These are phyloP conservation scores for Candidula unifasciata DNA, from an alignment of 2,888 invertebrate species.

Conservation along the genomic window DNA sequence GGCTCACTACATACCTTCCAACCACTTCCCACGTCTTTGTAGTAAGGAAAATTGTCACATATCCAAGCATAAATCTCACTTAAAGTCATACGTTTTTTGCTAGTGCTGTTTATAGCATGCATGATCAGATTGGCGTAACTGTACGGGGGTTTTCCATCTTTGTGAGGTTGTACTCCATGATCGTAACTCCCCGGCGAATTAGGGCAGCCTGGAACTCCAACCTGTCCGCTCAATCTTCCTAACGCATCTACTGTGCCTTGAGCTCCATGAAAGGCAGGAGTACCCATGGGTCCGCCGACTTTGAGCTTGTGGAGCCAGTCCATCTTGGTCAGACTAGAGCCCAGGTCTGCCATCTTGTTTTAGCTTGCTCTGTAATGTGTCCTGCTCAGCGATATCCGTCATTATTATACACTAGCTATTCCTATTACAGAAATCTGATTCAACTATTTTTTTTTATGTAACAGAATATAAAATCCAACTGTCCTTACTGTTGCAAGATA, in stretches of 20 bases:
- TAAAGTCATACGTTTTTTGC: conserved; percentile 85
- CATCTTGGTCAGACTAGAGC: conserved; percentile 79
- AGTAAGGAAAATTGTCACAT: conserved; percentile 85
- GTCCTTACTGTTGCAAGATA: no score
- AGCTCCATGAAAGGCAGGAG: conserved; percentile 57
- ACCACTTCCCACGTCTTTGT: conserved; percentile 84
- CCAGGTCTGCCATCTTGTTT: conserved; percentile 63
- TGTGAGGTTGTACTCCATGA: conserved; percentile 64
- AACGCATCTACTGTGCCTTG: conserved; percentile 57
- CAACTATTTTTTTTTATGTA: no score
- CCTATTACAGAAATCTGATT: not conserved
- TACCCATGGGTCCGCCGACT: conserved; percentile 49
- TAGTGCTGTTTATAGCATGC: conserved; percentile 84
- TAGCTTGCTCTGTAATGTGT: conserved; percentile 68
- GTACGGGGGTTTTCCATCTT: conserved; percentile 79
- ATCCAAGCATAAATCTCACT: conserved; percentile 87
- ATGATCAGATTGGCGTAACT: conserved; percentile 86
- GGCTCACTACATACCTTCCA: conserved; percentile 82
- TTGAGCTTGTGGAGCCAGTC: conserved; percentile 80
- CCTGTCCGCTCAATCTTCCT: conserved; percentile 65
- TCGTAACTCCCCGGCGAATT: conserved; percentile 72
- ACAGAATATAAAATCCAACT: not conserved
- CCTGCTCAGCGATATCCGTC: conserved; percentile 21
- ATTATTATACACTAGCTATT: conserved; percentile 9
- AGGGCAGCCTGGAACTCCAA: conserved; percentile 70